Conservation (phyloP, 2,113 vertebrate species). For the Sceloporus tristichus region DNA sequence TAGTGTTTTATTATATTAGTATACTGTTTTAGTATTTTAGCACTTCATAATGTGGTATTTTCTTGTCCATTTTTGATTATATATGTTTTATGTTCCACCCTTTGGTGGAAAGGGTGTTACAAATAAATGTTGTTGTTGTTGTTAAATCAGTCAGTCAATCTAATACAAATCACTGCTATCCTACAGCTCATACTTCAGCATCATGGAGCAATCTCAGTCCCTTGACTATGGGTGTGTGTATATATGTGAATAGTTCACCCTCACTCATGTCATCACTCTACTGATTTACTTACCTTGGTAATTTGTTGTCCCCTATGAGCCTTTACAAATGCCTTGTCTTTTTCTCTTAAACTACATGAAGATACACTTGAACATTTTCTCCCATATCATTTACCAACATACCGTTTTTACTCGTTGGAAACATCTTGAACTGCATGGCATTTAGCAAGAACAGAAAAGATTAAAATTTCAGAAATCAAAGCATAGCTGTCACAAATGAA, state of each 20-base stretch:
- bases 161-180: no score
- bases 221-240: no score
- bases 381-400: constrained; percentile 12
- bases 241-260: background rate
- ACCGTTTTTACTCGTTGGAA: constrained; percentile 23
- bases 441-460: constrained; percentile 20
- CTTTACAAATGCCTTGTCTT: background rate
- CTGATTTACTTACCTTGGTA: background rate
- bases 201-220: no score
- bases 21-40: no score
- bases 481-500: constrained; percentile 24
- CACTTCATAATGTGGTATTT: no score
- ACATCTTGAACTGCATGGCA: constrained; percentile 5
- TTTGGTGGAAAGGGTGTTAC: no score
- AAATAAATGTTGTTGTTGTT: no score
- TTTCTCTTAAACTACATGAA: background rate
- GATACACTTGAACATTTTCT: background rate
- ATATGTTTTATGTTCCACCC: no score
- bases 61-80: no score
- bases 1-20: no score
- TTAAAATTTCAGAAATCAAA: constrained; percentile 8
- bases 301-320: background rate
- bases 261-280: background rate
- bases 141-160: no score
- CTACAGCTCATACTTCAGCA: no score